A percentile compares a stretch with the other conserved stretches of the same genome.
Evolutionary conservation across 2,113 vertebrate species (phyloP).

Genomic region (Cichladusa arquata): DNA sequence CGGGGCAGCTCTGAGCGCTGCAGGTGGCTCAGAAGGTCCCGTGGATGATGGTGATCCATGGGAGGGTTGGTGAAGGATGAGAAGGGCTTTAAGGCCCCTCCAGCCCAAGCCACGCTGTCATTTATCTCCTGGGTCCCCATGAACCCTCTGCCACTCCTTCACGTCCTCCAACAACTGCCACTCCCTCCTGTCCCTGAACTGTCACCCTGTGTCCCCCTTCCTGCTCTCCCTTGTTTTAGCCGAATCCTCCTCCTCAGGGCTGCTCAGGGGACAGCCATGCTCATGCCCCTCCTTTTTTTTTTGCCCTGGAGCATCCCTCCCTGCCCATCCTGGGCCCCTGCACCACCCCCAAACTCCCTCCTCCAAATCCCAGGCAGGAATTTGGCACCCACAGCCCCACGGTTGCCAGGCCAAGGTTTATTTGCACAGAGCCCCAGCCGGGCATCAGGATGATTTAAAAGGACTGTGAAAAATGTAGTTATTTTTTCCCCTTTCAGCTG

Average conservation of each 20-base stretch:
- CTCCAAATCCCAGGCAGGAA: not conserved
- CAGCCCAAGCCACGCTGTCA: not conserved
- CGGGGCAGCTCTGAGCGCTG: not conserved
- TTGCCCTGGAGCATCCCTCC: not conserved
- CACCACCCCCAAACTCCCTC: not conserved
- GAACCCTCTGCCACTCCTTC: too few relatives aligned
- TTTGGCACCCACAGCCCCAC: not conserved
- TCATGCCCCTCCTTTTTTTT: fast-evolving
- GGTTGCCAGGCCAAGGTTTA: not conserved
- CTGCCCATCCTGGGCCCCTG: not conserved
- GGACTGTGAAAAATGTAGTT: conserved; percentile 62
- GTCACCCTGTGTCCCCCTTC: too few relatives aligned
- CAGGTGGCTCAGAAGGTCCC: not conserved
- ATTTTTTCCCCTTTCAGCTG: conserved; percentile 56
- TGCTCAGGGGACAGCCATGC: not conserved
- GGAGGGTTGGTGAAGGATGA: not conserved
- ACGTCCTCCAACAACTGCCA: too few relatives aligned
- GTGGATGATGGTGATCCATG: not conserved
- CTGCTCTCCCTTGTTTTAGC: too few relatives aligned
- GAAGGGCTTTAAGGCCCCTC: not conserved
- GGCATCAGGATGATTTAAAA: conserved; percentile 60
- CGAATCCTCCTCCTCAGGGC: not conserved
- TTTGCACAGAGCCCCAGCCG: not conserved
- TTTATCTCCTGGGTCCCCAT: too few relatives aligned
- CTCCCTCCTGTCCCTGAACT: too few relatives aligned